Percentiles rank a stretch among this genome's conserved stretches.
These are phyloP conservation scores for Pangasius krempfi DNA, from an alignment of 2,797 vertebrate genomes.

Conservation along the genomic window DNA sequence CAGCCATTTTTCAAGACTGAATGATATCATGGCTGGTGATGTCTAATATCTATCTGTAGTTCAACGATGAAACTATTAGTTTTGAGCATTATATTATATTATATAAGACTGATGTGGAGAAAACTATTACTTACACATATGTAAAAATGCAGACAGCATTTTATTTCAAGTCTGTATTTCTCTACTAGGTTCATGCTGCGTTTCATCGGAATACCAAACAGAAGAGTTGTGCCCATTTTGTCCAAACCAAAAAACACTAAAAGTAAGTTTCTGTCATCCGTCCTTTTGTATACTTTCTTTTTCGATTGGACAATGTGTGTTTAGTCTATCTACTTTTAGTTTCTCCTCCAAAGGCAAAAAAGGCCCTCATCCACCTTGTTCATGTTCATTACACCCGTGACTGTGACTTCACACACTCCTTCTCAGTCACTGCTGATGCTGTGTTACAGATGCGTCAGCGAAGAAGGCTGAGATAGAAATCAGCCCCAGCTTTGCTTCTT, in stretches of 20 bases:
- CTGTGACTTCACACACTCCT: background rate
- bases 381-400: background rate
- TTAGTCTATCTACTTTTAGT: background rate
- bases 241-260: background rate
- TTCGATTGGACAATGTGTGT: background rate
- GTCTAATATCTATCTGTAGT: background rate
- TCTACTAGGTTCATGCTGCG: background rate
- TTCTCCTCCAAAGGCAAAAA: background rate
- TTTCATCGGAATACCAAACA: background rate
- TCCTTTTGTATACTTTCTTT: background rate
- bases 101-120: background rate
- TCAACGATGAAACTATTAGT: background rate
- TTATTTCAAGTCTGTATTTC: background rate
- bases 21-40: background rate
- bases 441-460: background rate
- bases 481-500: background rate
- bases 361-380: background rate
- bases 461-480: background rate
- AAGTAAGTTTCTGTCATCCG: background rate
- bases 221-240: background rate
- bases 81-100: background rate
- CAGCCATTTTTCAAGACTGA: constrained; percentile 9
- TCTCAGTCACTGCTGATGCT: background rate
- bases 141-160: background rate
- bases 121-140: background rate